Conservation (phyloP, 2,797 vertebrate genomes). For the Ara ararauna region DNA sequence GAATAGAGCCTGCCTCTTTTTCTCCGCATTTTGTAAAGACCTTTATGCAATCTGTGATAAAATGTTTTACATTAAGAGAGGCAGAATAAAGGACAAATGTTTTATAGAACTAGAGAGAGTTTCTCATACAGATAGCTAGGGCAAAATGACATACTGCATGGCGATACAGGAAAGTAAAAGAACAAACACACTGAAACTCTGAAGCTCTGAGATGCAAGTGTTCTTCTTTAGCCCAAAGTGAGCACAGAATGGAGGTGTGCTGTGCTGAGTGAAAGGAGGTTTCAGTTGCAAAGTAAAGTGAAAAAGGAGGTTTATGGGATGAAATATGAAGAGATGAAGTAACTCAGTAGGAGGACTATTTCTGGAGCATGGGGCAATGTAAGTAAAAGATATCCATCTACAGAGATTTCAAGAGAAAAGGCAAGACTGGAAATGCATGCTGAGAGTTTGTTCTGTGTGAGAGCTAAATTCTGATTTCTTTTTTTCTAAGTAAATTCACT, state of each 20-base stretch:
- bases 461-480: not conserved
- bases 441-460: not conserved
- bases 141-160: not conserved
- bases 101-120: not conserved
- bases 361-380: not conserved
- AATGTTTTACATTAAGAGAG: slow-evolving; percentile 20
- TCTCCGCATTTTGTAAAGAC: not conserved
- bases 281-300: not conserved
- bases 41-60: slow-evolving; percentile 24
- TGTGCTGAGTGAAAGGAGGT: not conserved
- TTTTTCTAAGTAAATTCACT: not conserved
- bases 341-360: not conserved
- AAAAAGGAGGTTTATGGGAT: not conserved
- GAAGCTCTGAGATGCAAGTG: not conserved
- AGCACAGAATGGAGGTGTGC: not conserved
- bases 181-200: slow-evolving; percentile 1
- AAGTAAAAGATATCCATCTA: not conserved
- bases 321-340: not conserved
- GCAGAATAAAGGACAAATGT: slow-evolving; percentile 15
- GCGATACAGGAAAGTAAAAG: not conserved
- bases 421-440: not conserved
- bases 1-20: not conserved
- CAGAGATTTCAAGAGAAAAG: not conserved
- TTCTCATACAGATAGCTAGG: not conserved
- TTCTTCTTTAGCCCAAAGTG: not conserved